These are phyloP conservation scores for Callosobruchus maculatus DNA, from an alignment of 2,888 invertebrate genomes.

Conservation along the genomic window DNA sequence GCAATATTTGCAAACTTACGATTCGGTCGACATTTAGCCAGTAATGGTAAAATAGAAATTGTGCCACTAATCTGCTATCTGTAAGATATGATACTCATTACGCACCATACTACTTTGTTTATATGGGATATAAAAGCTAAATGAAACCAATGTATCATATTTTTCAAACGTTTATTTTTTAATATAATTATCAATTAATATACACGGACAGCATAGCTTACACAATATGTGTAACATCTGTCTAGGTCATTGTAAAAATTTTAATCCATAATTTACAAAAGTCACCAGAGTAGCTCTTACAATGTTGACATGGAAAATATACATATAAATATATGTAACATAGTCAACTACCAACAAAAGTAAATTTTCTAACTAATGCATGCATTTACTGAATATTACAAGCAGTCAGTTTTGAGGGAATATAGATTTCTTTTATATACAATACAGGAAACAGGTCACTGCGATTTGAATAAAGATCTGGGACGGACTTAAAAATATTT, in stretches of 20 bases:
- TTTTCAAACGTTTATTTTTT: constrained; percentile 2
- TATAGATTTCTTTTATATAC: background rate
- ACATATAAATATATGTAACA: too few relatives aligned
- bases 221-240: constrained; percentile 41
- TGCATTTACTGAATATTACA: background rate
- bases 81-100: too few relatives aligned
- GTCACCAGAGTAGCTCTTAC: constrained; percentile 33
- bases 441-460: background rate
- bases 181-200: constrained; percentile 20
- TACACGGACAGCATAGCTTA: constrained; percentile 33
- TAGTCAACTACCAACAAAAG: background rate
- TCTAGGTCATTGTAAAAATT: constrained; percentile 40
- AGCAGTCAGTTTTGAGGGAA: background rate
- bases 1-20: too few relatives aligned
- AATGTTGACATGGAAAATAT: constrained; percentile 23
- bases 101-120: too few relatives aligned
- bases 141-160: constrained; percentile 2
- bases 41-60: too few relatives aligned
- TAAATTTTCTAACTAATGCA: background rate
- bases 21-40: too few relatives aligned
- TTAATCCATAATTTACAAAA: constrained; percentile 21
- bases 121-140: too few relatives aligned
- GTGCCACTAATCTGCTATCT: too few relatives aligned
- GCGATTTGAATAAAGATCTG: background rate
- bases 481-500: background rate